phyloP scores from a whole-genome alignment of 2,888 invertebrate genomes.

The Stenodera caucasica region DNA sequence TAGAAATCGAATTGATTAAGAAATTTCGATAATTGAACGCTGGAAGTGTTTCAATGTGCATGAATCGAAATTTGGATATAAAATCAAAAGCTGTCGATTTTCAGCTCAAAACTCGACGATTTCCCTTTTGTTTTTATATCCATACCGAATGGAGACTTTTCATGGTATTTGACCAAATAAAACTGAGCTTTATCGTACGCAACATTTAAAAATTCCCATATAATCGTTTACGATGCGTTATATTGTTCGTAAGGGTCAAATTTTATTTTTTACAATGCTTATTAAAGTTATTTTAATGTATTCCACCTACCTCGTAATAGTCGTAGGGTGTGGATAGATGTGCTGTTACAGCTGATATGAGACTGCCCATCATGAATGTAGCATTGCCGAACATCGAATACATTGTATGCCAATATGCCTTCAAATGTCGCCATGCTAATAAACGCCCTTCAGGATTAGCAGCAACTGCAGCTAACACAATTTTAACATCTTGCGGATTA shows the following conservation, averaged over 20 bases:
- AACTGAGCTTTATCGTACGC: not conserved
- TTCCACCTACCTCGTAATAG: slow-evolving; percentile 66
- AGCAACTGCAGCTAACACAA: slow-evolving; percentile 73
- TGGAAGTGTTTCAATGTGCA: too few species aligned
- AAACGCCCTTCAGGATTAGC: slow-evolving; percentile 70
- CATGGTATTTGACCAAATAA: not conserved
- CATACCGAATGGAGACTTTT: too few species aligned
- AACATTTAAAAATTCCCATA: not conserved
- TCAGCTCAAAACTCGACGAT: too few species aligned
- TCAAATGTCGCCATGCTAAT: slow-evolving; percentile 74
- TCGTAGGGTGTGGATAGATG: slow-evolving; percentile 74
- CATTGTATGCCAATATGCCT: slow-evolving; percentile 69
- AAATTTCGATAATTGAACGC: too few species aligned
- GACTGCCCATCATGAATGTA: slow-evolving; percentile 64
- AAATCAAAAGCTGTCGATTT: too few species aligned
- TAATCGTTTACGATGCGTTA: not conserved
- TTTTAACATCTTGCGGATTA: slow-evolving; percentile 69
- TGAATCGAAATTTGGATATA: too few species aligned
- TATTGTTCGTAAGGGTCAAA: too few species aligned
- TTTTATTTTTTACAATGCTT: too few species aligned
- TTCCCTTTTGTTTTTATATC: too few species aligned
- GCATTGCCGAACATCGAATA: slow-evolving; percentile 66
- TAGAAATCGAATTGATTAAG: too few species aligned
- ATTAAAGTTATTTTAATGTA: not conserved
- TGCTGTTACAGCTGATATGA: slow-evolving; percentile 66